Evolutionary conservation across 1,140 invertebrate genomes (phyloP), one percentile per base, ranked within the genome.

Genomic region (Brachionus manjavacas): DNA sequence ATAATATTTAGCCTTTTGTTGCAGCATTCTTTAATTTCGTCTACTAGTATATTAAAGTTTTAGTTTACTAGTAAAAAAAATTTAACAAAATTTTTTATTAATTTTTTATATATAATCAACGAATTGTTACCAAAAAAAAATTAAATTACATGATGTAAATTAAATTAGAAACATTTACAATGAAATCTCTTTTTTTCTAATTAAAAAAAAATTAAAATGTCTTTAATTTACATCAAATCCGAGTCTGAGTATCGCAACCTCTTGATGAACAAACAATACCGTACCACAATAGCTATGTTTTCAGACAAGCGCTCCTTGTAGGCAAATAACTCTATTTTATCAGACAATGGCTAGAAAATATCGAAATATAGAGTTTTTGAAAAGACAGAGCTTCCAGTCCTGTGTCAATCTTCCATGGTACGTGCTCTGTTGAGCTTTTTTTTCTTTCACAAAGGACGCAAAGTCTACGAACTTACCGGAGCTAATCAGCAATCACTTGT

Each of bases 361-460:
- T 49, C 16, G 14, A 16, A 52, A 72, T 7, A 49, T 84, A 4
- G 39, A 74, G 16, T 84, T 25, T 41, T 70, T 84, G 25, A 84
- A 84, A 31, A 16, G 70, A 64, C 49, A 20, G 39, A 68, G n/a
- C 12, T 68, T 9, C 79, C 79, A 35, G 14, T 64, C 35, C n/a
- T 81, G 28, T 39, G 25, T 23, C 64, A 81, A 41, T 39, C 41
- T 25, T 23, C 35, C n/a, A 35, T 12, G 31, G 31, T 81, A n/a
- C 79, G 52, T 16, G 52, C 52, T 25, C 20, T 81, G 43, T 55
- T 55, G 4, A 81, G 49, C 7, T 81, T 81, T 68, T 14, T 64
- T 12, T 81, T 81, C 39, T 81, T 35, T 28, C 52, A 81, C 28
- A 81, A 60, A 12, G 79, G 79, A 12, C 49, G 52, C 79, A 60